Evolutionary conservation across 1,140 invertebrate species (phyloP).

Genomic region (Steinernema khuongi): DNA sequence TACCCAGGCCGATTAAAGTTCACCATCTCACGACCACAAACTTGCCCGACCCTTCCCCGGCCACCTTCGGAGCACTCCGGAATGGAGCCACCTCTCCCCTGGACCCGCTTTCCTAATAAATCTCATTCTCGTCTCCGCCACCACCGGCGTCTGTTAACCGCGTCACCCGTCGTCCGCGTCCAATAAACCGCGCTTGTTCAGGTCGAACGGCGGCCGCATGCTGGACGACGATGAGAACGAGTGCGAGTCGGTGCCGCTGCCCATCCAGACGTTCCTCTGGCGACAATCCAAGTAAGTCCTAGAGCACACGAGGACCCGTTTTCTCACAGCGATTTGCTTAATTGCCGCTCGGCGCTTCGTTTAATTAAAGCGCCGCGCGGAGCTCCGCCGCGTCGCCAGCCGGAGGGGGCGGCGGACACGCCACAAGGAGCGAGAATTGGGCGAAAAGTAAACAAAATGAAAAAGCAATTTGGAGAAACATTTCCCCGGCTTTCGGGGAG

Average conservation of each 20-base stretch:
- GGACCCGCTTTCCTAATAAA: not conserved
- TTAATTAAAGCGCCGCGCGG: not conserved
- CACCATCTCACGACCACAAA: too few relatives aligned
- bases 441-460: slow-evolving; percentile 8
- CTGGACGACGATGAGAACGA: slow-evolving; percentile 43
- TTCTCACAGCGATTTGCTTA: slow-evolving; percentile 15
- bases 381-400: not conserved
- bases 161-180: not conserved
- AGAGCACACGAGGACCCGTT: not conserved
- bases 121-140: not conserved
- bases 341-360: not conserved
- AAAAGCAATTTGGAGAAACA: slow-evolving; percentile 17
- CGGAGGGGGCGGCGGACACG: not conserved
- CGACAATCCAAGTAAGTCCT: slow-evolving; percentile 76
- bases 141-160: not conserved
- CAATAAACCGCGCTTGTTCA: slow-evolving; percentile 21
- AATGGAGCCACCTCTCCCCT: not conserved
- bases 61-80: too few relatives aligned
- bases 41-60: too few relatives aligned
- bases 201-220: slow-evolving; percentile 34
- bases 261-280: slow-evolving; percentile 95
- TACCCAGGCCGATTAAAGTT: too few relatives aligned
- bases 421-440: not conserved
- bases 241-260: slow-evolving; percentile 74
- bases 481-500: not conserved